Base-by-base conservation (phyloP, 2,797 vertebrate species). In the Rhinichthys osculus region DNA sequence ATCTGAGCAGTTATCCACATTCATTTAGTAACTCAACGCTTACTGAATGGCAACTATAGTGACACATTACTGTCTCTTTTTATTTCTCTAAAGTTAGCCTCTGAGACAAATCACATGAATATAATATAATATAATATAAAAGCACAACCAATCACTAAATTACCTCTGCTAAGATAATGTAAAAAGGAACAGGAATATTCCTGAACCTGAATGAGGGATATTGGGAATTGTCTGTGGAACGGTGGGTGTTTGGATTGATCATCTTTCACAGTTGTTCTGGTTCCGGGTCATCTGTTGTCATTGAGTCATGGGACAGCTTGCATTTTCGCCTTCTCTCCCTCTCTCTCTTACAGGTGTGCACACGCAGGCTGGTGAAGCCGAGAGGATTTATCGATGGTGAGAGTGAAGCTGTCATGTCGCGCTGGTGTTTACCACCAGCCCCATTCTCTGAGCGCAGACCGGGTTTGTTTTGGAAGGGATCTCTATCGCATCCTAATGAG, bases 321-420 rank as follows among this genome's bases (percentile, higher is more conserved):
- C 88, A 90, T 90, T 90, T 88, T 89, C 83, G 67, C 77, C 10
- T 9, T 42, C 47, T 79, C 33, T 47, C 64, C 87, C 83, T 70
- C 81, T 47, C 64, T 88, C 81, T 70, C 88, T 79, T 70, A 2
- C 66, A 82, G 59, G 64, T 59, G 27, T 47, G 83, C 72, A 57
- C 71, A n/a, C 71, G 78, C 64, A 86, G 88, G 89, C 89, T 89
- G 89, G 42, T 87, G 81, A 78, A 89, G 82, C 88, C 74, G 90
- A 76, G 79, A 85, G 79, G 78, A 88, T 93, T 94, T 94, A 93
- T 94, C 89, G 92, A 90, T 81, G 54, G 91, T 88, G 91, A 92
- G 93, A 93, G 93, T 92, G 92, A 93, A 92, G 93, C 92, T 94
- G 93, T 95, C 94, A 95, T 94, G 94, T 94, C 92, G 91, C 89